Evolutionary conservation across 2,888 invertebrate genomes (phyloP), one percentile per base, ranked within the genome.

Genomic region (Euzophera pinguis): DNA sequence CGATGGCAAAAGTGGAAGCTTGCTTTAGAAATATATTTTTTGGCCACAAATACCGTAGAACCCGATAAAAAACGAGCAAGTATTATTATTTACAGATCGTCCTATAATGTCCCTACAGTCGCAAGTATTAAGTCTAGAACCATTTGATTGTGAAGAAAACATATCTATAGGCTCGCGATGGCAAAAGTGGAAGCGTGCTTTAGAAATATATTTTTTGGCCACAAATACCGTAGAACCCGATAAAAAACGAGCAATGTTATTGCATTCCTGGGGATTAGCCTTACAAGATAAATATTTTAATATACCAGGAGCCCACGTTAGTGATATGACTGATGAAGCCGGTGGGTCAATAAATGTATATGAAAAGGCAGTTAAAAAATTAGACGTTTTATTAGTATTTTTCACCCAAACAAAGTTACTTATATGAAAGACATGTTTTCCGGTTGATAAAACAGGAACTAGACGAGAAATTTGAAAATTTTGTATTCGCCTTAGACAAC

Each of bases 391-490:
- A n/a, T n/a, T n/a, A 45, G 13, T 45, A 45, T 45, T 45, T 29
- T 8, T 4, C 32, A 7, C 51, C 51, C 9, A 51, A 51, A 14
- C 51, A 51, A 51, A 51, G 38, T 38, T 38, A 51, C 27, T 12
- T n/a, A 1, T 51, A 45, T 38, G 51, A 51, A 27, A 45, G 51
- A 38, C 38, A 51, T n/a, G 4, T 51, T 16, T 51, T 51, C 17
- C 12, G 45, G 6, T 29, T 16, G 2, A 45, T 51, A 14, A 51
- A 51, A 43, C 62, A 62, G 41, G 64, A 62, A 37, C 14, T 39
- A 12, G 41, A 35, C 0, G 64, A 66, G 29, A 63, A 57, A 4
- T 65, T 65, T 38, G 63, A 63, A 63, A 57, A 13, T 65, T 61
- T 38, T 0, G 65, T 0, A 37, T 64, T 0, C 43, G 55, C 9